These are phyloP conservation scores for Peromyscus leucopus DNA, from an alignment of 2,113 vertebrate species.

Conservation along the genomic window DNA sequence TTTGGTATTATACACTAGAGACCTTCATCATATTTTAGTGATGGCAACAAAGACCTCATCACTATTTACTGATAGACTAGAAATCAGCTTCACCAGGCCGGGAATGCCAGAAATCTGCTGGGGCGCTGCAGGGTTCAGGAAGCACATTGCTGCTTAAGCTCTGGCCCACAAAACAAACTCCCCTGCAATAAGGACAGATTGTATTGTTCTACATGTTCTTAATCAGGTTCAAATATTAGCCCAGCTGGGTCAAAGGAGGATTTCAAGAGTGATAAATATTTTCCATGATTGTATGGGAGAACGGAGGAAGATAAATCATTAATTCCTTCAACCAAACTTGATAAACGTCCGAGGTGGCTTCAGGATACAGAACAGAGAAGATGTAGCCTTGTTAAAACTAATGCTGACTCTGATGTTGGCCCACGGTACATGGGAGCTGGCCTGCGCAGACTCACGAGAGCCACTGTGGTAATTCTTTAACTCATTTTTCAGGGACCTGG, in stretches of 20 bases:
- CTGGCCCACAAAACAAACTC: neutral
- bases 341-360: accelerated
- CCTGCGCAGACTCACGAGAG: accelerated
- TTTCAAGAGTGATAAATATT: slow-evolving; percentile 55
- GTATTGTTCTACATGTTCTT: neutral
- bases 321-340: neutral
- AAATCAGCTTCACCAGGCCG: neutral
- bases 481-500: neutral
- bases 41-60: neutral
- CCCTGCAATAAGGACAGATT: neutral
- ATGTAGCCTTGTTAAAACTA: neutral
- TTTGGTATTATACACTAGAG: neutral
- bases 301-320: slow-evolving; percentile 29
- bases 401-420: neutral
- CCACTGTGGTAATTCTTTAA: neutral
- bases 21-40: neutral
- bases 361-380: neutral
- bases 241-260: slow-evolving; percentile 66
- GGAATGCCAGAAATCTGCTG: neutral
- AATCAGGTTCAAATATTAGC: slow-evolving; percentile 79
- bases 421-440: accelerated
- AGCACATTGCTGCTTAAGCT: neutral
- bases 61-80: neutral
- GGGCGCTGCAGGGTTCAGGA: neutral
- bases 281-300: neutral